Percentiles rank a stretch among this genome's conserved stretches.
Conservation (phyloP, 2,888 invertebrate genomes). For the Cheilosia urbana region DNA sequence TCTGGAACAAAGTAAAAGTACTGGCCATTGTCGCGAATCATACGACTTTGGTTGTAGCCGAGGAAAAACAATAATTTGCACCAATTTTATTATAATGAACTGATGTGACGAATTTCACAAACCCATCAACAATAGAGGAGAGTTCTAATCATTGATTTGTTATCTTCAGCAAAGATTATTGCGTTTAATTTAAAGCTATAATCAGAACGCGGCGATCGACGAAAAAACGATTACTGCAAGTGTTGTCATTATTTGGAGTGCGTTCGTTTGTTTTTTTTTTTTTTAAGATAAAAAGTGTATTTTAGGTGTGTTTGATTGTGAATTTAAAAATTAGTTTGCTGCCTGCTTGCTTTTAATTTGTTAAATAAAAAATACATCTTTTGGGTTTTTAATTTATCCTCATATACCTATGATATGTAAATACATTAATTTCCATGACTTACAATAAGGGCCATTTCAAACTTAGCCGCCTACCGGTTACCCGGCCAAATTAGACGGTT, state of each 20-base stretch:
- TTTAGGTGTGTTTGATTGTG: conserved; percentile 10
- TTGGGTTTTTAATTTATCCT: too few species aligned
- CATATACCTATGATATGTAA: not conserved
- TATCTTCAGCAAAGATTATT: conserved; percentile 45
- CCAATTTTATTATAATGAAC: not conserved
- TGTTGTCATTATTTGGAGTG: not conserved
- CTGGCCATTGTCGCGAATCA: conserved; percentile 38
- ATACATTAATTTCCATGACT: too few species aligned
- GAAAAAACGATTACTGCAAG: conserved; percentile 32
- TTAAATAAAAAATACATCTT: not conserved
- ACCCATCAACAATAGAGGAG: not conserved
- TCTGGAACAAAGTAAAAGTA: conserved; percentile 13
- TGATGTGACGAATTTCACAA: not conserved
- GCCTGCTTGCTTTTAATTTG: not conserved
- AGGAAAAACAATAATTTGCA: not conserved
- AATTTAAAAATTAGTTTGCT: not conserved
- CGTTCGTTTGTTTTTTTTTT: conserved; percentile 3
- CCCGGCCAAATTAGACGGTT: too few species aligned
- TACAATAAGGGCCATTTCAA: too few species aligned
- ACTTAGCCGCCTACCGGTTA: too few species aligned
- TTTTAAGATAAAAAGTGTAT: not conserved
- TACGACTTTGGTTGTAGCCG: not conserved
- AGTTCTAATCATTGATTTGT: conserved; percentile 38
- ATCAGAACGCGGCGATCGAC: conserved; percentile 27
- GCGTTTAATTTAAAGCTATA: conserved; percentile 25